Evolutionary conservation across 1,140 invertebrate genomes (phyloP).

Genomic region (Neotoxoptera formosana): DNA sequence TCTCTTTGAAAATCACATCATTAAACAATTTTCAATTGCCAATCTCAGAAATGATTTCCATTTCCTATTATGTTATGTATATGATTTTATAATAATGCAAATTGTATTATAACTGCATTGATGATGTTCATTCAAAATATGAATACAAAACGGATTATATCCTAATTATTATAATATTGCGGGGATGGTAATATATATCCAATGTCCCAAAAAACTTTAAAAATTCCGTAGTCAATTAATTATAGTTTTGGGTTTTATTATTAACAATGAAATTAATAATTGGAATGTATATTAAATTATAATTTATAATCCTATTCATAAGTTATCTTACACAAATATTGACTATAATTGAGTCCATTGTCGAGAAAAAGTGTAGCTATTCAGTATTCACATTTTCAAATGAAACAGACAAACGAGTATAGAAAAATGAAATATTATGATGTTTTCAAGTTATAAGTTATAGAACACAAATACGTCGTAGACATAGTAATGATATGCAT

Average conservation of each 20-base stretch:
- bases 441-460: not conserved
- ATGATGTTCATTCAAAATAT: not conserved
- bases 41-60: not conserved
- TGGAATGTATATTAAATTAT: not conserved
- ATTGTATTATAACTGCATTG: not conserved
- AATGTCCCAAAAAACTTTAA: not conserved
- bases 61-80: not conserved
- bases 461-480: not conserved
- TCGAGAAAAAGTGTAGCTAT: not conserved
- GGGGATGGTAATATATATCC: not conserved
- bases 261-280: not conserved
- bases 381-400: not conserved
- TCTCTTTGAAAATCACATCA: conserved; percentile 40
- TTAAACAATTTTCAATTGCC: conserved; percentile 26
- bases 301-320: not conserved
- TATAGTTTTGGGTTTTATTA: not conserved
- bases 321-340: not conserved
- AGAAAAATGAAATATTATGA: not conserved
- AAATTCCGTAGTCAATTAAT: not conserved
- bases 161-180: no score
- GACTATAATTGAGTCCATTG: not conserved
- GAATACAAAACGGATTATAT: conserved; percentile 15
- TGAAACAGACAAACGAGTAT: not conserved
- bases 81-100: not conserved
- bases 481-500: not conserved